Conservation (phyloP, 2,113 vertebrate genomes). For the Xiphias gladius region DNA sequence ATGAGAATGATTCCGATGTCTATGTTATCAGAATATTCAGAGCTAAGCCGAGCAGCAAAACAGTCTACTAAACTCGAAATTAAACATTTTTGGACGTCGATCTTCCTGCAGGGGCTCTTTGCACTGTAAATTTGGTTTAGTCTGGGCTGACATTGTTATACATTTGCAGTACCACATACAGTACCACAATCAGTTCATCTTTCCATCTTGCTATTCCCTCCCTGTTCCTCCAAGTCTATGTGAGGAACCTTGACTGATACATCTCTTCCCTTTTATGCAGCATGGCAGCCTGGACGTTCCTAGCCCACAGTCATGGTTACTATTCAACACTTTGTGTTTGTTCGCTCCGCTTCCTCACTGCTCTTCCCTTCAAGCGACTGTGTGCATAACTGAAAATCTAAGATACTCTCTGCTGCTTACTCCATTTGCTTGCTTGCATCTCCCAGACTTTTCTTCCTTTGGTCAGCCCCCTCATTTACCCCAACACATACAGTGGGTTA, state of each 20-base stretch:
- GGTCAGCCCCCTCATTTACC: slow-evolving; percentile 40
- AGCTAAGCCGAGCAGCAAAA: not conserved
- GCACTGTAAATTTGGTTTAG: not conserved
- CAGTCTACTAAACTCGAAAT: not conserved
- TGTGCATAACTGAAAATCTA: slow-evolving; percentile 66
- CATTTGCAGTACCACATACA: slow-evolving; percentile 22
- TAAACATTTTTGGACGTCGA: not conserved
- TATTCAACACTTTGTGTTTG: slow-evolving; percentile 81
- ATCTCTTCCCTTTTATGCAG: slow-evolving; percentile 56
- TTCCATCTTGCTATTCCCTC: not conserved
- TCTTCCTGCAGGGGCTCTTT: not conserved
- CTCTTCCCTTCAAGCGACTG: slow-evolving; percentile 60
- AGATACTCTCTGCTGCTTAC: slow-evolving; percentile 1
- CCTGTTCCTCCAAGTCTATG: slow-evolving; percentile 1
- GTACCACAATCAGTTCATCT: not conserved
- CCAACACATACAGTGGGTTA: slow-evolving; percentile 44
- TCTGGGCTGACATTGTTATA: not conserved
- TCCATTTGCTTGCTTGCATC: slow-evolving; percentile 18
- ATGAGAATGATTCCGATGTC: no score
- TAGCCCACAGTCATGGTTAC: slow-evolving; percentile 82
- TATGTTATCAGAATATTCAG: not conserved
- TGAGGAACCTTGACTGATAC: slow-evolving; percentile 54
- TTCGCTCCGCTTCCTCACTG: slow-evolving; percentile 71
- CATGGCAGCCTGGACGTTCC: slow-evolving; percentile 76
- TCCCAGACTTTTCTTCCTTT: slow-evolving; percentile 16